Conservation (phyloP, 2,113 vertebrate genomes). For the Sturnira hondurensis region DNA sequence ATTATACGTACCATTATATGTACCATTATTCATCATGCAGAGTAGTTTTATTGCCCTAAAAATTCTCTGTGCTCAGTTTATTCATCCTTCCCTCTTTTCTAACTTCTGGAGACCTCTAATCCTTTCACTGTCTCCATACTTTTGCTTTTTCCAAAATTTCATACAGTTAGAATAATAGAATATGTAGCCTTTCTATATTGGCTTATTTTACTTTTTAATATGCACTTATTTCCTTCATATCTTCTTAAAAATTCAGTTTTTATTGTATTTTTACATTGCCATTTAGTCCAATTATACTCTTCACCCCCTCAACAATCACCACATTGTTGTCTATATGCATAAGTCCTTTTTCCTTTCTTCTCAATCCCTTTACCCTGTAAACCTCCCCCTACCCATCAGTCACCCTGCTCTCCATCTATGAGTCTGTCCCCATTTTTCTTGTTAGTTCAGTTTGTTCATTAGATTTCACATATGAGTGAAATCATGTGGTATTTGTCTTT, state of each 20-base stretch:
- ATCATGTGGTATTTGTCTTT: no score
- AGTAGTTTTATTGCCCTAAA: background rate
- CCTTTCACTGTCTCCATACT: background rate
- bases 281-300: no score
- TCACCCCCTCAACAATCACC: no score
- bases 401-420: no score
- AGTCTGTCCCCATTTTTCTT: no score
- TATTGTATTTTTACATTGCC: no score
- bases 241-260: background rate
- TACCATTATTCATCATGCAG: background rate
- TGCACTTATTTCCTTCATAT: background rate
- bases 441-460: no score
- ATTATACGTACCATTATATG: background rate
- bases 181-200: background rate
- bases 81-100: background rate
- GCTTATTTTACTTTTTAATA: background rate
- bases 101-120: background rate
- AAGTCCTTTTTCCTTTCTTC: no score
- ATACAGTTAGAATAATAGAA: background rate
- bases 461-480: no score
- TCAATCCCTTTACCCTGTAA: no score
- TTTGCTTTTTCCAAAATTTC: background rate
- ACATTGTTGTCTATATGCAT: no score
- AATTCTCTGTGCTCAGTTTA: background rate
- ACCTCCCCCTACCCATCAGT: no score